A percentile compares a stretch with the other conserved stretches of the same genome.
These are phyloP conservation scores for Aphrophora alni DNA, from an alignment of 2,888 invertebrate species.

Conservation along the genomic window DNA sequence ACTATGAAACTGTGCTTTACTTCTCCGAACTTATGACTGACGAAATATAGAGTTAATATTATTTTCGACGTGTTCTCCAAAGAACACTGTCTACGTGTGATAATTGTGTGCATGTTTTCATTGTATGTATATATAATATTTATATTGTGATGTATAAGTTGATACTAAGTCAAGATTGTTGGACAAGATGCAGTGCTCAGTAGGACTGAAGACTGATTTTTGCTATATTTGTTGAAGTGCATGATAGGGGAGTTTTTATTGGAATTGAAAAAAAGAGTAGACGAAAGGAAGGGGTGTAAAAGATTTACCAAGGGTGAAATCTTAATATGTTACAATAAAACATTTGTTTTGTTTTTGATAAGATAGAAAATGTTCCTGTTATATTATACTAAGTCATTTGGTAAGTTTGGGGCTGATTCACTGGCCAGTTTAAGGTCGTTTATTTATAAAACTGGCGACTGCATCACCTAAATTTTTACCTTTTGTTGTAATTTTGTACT, in stretches of 20 bases:
- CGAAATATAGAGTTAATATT: neutral
- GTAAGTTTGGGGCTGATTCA: conserved; percentile 36
- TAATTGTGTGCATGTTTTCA: conserved; percentile 41
- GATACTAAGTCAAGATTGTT: conserved; percentile 37
- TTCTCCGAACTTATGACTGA: conserved; percentile 2
- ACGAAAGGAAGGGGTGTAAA: neutral
- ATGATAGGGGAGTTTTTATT: conserved; percentile 33
- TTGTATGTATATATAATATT: conserved; percentile 40
- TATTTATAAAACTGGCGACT: conserved; percentile 32
- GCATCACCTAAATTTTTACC: conserved; percentile 34
- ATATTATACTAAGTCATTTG: conserved; percentile 43
- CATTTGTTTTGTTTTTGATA: conserved; percentile 36
- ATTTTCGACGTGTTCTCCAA: neutral
- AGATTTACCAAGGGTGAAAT: conserved; percentile 27
- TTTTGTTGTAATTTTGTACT: conserved; percentile 41
- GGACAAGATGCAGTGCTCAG: conserved; percentile 37
- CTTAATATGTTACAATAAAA: conserved; percentile 37
- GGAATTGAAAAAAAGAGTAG: conserved; percentile 20
- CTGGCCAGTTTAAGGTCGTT: conserved; percentile 28
- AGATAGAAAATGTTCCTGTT: conserved; percentile 44
- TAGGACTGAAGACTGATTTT: conserved; percentile 38
- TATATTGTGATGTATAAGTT: conserved; percentile 38
- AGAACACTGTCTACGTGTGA: conserved; percentile 22
- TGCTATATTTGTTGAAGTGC: conserved; percentile 30
- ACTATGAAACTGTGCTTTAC: conserved; percentile 20